Evolutionary conservation across 2,888 invertebrate genomes (phyloP).

Genomic region (Itoplectis maculator): DNA sequence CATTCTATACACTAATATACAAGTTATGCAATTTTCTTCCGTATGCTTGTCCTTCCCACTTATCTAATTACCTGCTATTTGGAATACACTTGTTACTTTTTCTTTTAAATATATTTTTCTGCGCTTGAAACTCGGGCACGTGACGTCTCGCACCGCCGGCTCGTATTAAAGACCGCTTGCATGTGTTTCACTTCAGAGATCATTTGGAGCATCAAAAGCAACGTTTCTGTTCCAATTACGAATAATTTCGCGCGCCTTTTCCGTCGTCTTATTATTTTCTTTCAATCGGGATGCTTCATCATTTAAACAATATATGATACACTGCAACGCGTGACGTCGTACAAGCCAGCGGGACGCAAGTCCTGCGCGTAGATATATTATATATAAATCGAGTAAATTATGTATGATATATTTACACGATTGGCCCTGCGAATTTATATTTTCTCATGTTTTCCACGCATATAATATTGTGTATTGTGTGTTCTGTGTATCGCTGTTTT

Average conservation of each 20-base stretch:
- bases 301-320: slow-evolving; percentile 6
- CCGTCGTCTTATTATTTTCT: neutral
- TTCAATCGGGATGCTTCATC: slow-evolving; percentile 13
- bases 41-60: slow-evolving; percentile 83
- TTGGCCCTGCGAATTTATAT: slow-evolving; percentile 76
- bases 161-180: slow-evolving; percentile 67
- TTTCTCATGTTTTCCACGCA: slow-evolving; percentile 52
- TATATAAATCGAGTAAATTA: slow-evolving; percentile 54
- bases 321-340: slow-evolving; percentile 17
- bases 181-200: slow-evolving; percentile 34
- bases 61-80: slow-evolving; percentile 82
- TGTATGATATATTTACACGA: slow-evolving; percentile 70
- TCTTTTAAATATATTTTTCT: slow-evolving; percentile 66
- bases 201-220: slow-evolving; percentile 23
- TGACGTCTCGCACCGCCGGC: slow-evolving; percentile 75
- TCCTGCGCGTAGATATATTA: slow-evolving; percentile 58
- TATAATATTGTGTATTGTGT: slow-evolving; percentile 64
- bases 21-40: slow-evolving; percentile 82
- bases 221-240: slow-evolving; percentile 1
- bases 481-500: slow-evolving; percentile 51
- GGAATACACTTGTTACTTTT: slow-evolving; percentile 76
- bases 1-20: slow-evolving; percentile 85
- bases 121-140: slow-evolving; percentile 28
- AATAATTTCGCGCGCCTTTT: neutral
- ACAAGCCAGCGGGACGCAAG: slow-evolving; percentile 57